Base-by-base conservation (phyloP, 2,797 vertebrate genomes). In the Sebastes iracundus region DNA sequence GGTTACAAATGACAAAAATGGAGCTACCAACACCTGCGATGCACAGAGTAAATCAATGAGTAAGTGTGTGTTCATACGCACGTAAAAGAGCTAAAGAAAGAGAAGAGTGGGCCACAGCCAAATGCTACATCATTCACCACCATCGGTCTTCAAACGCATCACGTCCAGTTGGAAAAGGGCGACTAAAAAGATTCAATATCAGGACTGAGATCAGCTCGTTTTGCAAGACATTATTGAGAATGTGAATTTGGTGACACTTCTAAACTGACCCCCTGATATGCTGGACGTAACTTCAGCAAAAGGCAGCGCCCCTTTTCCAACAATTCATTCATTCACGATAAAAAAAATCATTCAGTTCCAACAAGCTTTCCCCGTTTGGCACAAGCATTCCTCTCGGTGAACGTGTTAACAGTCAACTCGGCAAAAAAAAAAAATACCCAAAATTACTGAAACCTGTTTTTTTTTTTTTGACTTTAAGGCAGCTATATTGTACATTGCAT, bases 401-500 rank as follows among this genome's bases (percentile, higher is more conserved):
- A 67, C 5, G 18, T 66, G 77, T 52, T 81, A 82, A 89, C 88
- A 86, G 81, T 86, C 85, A 23, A 73, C 72, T 69, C 25, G 32
- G 81, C 84, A 84, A 76, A 85, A n/a, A 68, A 78, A 55, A 61
- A 55, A 61, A 58, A 33, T 5, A 55, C n/a, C 16, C 59, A 46
- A 46, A 85, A 75, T 52, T 1, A 56, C 59, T 25, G 14, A 75
- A 80, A 84, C 5, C 1, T 63, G 27, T 72, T n/a, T n/a, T 10
- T 30, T 32, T 61, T 38, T 61, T 65, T 80, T 69, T 73, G 4
- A 79, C 76, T 88, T 90, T 93, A 92, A 90, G 90, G 92, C 91
- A 93, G 90, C 76, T 60, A 32, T 79, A 56, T 84, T 59, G 79
- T 83, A 88, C 81, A 83, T 82, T 72, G 71, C 79, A 82, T 88